Percentiles rank a stretch among this genome's conserved stretches.
phyloP scores from a whole-genome alignment of 37 sponge, comb jelly and placozoan species.

The Corticium candelabrum region DNA sequence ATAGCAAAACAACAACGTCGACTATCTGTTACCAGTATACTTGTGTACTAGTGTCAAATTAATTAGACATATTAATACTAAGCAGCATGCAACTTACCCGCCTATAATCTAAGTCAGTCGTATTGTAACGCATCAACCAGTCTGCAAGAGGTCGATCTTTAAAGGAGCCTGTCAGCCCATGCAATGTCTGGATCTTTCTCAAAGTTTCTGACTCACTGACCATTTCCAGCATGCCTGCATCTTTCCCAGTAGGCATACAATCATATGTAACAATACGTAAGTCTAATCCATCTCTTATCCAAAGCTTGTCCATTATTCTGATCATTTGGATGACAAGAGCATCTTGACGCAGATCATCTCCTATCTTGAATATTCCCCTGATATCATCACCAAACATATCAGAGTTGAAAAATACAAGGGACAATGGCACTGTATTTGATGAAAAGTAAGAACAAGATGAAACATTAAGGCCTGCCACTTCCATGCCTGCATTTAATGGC shows the following conservation, averaged over 20 bases:
- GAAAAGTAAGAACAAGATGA: slow-evolving; percentile 74
- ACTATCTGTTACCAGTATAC: too few relatives aligned
- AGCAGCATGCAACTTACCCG: slow-evolving; percentile 44
- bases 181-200: slow-evolving; percentile 69
- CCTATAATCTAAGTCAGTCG: slow-evolving; percentile 54
- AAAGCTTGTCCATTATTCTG: slow-evolving; percentile 64
- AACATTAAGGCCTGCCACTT: slow-evolving; percentile 36
- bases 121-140: slow-evolving; percentile 78
- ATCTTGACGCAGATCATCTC: slow-evolving; percentile 83
- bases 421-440: slow-evolving; percentile 78
- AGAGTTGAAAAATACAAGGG: slow-evolving; percentile 52
- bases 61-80: too few relatives aligned
- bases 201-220: slow-evolving; percentile 52
- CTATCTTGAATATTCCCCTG: slow-evolving; percentile 67
- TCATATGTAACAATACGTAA: slow-evolving; percentile 71
- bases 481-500: slow-evolving; percentile 44
- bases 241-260: slow-evolving; percentile 56
- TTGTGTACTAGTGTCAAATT: too few relatives aligned
- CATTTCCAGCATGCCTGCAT: slow-evolving; percentile 35
- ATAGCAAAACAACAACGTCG: too few relatives aligned
- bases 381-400: slow-evolving; percentile 47
- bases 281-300: slow-evolving; percentile 69
- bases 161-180: slow-evolving; percentile 79
- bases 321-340: slow-evolving; percentile 67
- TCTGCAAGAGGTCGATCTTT: slow-evolving; percentile 68